A percentile compares a stretch with the other conserved stretches of the same genome.
phyloP scores from a whole-genome alignment of 2,113 vertebrate genomes.

The human region DNA sequence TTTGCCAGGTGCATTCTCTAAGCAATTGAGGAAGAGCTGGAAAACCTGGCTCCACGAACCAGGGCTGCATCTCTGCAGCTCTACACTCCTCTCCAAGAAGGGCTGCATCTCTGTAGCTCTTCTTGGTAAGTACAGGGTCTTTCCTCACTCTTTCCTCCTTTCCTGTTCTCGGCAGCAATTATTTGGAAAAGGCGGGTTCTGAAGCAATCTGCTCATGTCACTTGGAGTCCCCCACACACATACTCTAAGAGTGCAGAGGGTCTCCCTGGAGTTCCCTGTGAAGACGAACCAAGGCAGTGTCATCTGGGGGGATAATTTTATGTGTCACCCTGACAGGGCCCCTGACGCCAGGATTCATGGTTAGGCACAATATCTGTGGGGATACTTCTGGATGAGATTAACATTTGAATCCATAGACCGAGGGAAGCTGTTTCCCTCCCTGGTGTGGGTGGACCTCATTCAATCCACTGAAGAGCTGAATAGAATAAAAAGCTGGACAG shows the following conservation, averaged over 20 bases:
- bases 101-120: too few relatives aligned
- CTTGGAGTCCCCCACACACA: fast-evolving
- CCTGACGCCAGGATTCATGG: fast-evolving
- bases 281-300: fast-evolving
- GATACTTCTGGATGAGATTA: background rate
- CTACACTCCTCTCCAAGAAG: fast-evolving
- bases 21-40: fast-evolving
- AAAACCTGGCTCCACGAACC: fast-evolving
- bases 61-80: too few relatives aligned
- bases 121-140: fast-evolving
- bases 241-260: background rate
- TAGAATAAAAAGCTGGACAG: too few relatives aligned
- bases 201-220: fast-evolving
- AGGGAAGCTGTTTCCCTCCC: fast-evolving
- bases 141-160: fast-evolving
- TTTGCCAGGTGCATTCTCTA: background rate
- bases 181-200: fast-evolving
- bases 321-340: too few relatives aligned
- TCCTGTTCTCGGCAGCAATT: background rate
- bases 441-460: fast-evolving
- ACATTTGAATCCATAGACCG: fast-evolving
- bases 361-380: fast-evolving
- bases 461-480: too few relatives aligned
- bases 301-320: fast-evolving
- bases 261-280: fast-evolving